Conservation (phyloP, 2,888 invertebrate genomes). For the Hirtodrosophila confusa region DNA sequence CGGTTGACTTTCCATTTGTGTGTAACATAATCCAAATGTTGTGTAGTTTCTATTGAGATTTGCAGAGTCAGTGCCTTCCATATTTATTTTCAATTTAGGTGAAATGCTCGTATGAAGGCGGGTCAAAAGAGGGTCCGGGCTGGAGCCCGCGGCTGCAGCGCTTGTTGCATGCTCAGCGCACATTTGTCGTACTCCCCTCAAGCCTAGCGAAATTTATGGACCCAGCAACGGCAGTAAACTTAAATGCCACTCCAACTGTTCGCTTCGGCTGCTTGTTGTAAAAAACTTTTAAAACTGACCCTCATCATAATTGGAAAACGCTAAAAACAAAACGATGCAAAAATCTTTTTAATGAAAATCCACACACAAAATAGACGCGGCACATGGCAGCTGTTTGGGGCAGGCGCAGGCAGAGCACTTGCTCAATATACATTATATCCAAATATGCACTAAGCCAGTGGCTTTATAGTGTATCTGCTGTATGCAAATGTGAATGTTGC, state of each 20-base stretch:
- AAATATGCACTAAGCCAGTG: constrained; percentile 33
- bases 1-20: constrained; percentile 8
- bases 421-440: constrained; percentile 33
- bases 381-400: constrained; percentile 28
- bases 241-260: constrained; percentile 44
- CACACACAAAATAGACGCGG: constrained; percentile 14
- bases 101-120: constrained; percentile 52
- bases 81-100: constrained; percentile 70
- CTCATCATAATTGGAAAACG: constrained; percentile 69
- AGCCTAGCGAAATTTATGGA: constrained; percentile 58
- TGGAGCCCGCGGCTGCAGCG: constrained; percentile 3
- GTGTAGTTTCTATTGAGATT: constrained; percentile 54
- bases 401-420: constrained; percentile 18
- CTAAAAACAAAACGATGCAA: constrained; percentile 58
- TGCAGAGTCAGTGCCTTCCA: constrained; percentile 31
- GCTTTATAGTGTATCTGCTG: constrained; percentile 14
- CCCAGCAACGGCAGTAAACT: constrained; percentile 55
- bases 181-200: constrained; percentile 26
- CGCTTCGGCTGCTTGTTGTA: constrained; percentile 23
- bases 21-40: constrained; percentile 23
- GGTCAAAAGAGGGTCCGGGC: constrained; percentile 17
- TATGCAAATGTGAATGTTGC: constrained; percentile 30
- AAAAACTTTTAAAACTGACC: constrained; percentile 55
- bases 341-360: constrained; percentile 41
- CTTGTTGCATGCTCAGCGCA: constrained; percentile 60